A percentile compares a stretch with the other conserved stretches of the same genome.
These are phyloP conservation scores for Andinoacara biseriatus DNA, from an alignment of 2,113 vertebrate species.

Conservation along the genomic window DNA sequence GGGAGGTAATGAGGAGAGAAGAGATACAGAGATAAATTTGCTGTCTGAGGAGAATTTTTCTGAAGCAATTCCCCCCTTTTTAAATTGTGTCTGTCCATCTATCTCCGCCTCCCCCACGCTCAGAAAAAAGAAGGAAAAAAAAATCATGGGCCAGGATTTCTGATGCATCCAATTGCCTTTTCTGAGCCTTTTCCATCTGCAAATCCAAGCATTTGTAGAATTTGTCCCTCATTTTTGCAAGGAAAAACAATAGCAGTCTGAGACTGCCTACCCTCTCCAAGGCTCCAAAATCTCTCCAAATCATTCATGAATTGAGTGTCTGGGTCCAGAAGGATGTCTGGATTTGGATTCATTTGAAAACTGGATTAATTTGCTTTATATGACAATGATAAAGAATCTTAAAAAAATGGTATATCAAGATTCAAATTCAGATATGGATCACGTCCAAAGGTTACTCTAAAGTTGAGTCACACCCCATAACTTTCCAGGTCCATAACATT, in stretches of 20 bases:
- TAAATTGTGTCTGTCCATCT: slow-evolving; percentile 3
- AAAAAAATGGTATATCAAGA: background rate
- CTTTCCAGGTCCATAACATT: background rate
- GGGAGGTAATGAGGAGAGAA: slow-evolving; percentile 33
- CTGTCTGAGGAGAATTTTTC: slow-evolving; percentile 5
- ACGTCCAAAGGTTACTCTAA: background rate
- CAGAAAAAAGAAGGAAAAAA: background rate
- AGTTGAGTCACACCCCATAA: background rate
- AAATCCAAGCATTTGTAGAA: slow-evolving; percentile 48
- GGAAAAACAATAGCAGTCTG: slow-evolving; percentile 20
- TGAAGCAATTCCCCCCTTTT: background rate
- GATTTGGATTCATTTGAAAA: background rate
- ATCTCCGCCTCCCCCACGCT: slow-evolving; percentile 14
- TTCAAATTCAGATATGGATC: background rate
- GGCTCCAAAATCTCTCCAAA: background rate
- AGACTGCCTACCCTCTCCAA: background rate
- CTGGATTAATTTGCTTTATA: background rate
- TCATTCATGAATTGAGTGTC: background rate
- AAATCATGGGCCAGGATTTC: slow-evolving; percentile 27
- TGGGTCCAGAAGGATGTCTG: background rate
- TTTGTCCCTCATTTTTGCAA: slow-evolving; percentile 19
- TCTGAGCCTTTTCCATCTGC: slow-evolving; percentile 47
- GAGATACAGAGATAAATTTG: slow-evolving; percentile 33
- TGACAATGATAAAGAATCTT: background rate
- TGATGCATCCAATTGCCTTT: slow-evolving; percentile 37